Evolutionary conservation across 2,888 invertebrate species (phyloP), one percentile per base, ranked within the genome.

Genomic region (Nomada fabriciana): DNA sequence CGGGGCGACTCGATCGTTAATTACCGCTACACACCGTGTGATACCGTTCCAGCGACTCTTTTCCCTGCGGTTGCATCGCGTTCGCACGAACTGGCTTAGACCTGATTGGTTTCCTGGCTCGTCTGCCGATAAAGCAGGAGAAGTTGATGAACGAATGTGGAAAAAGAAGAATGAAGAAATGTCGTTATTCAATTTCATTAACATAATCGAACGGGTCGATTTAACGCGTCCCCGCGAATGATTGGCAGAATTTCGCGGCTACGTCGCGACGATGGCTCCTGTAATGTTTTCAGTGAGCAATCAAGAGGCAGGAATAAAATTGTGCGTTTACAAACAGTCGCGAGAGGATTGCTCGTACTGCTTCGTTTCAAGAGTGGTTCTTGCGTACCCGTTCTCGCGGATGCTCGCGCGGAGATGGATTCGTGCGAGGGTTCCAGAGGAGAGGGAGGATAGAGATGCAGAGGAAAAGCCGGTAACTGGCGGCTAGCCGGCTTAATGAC

Each of bases 401-500:
- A 50, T 36, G 50, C 52, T 57, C 29, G 50, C 71, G 36, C 42
- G 50, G 70, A 43, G 65, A 73, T 36, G 42, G 43, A 53, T n/a
- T 10, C 9, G n/a, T 20, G 53, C 9, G 77, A 29, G 20, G 63
- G 53, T 75, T 20, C 25, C 53, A 29, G 47, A 10, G 10, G 61
- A 43, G 52, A 65, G 23, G 63, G 60, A 67, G 70, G 47, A 53
- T 50, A 70, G 70, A 67, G 43, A 73, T 52, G 81, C 64, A 61
- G n/a, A 63, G 53, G 72, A 63, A 85, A 76, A 76, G 61, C 79
- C 72, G 69, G 86, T 75, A 80, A 86, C 84, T 77, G 84, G 57
- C 71, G 77, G 73, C 63, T 67, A 59, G 74, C 25, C 69, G 65
- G 84, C 90, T 93, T 92, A 91, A 93, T 93, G 93, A 92, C 91